These are phyloP conservation scores for Meriones unguiculatus DNA, from an alignment of 2,113 vertebrate genomes.

Conservation along the genomic window DNA sequence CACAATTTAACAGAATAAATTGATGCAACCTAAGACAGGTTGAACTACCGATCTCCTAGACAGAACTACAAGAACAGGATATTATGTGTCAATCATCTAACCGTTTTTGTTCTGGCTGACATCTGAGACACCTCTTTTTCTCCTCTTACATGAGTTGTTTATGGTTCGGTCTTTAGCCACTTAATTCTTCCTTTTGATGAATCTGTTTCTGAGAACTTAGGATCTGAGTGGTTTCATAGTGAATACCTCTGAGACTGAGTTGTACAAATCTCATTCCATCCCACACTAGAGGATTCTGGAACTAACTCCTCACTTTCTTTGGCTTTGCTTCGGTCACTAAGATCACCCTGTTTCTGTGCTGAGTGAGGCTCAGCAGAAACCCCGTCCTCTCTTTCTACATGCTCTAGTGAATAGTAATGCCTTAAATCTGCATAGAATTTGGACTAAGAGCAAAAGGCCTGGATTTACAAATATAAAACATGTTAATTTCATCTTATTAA, in stretches of 20 bases:
- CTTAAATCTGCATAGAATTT: background rate
- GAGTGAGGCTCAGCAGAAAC: background rate
- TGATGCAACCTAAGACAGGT: background rate
- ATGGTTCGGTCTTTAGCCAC: background rate
- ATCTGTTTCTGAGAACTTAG: background rate
- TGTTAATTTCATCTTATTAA: background rate
- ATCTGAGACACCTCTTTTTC: background rate
- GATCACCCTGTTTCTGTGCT: rapidly evolving
- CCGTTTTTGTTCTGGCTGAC: background rate
- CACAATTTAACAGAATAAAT: background rate
- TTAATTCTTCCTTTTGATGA: background rate
- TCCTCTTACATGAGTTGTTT: background rate
- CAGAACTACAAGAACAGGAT: background rate
- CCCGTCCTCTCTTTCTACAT: background rate
- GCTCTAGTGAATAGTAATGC: background rate
- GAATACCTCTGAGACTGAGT: background rate
- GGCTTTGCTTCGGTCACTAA: background rate
- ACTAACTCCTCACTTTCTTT: background rate
- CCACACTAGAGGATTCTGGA: background rate
- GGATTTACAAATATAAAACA: background rate
- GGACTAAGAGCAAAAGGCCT: background rate
- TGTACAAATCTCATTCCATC: background rate
- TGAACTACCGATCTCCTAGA: background rate
- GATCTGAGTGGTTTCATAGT: background rate
- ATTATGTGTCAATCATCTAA: background rate